Conservation (phyloP, 2,797 vertebrate genomes). For the Dromococcyx pavoninus region DNA sequence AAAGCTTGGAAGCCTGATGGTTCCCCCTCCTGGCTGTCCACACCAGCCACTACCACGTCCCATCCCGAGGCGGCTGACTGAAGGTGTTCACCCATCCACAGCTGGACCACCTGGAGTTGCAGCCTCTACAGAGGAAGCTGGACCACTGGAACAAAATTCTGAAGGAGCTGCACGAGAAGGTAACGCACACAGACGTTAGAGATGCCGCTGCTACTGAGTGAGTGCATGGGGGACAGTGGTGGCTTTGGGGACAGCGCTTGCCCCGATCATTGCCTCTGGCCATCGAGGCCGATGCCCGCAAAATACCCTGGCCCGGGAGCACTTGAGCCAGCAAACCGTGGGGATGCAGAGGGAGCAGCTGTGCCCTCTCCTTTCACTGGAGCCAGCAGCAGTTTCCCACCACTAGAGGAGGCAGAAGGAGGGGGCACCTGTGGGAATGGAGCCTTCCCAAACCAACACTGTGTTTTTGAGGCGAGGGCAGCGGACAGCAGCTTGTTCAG, state of each 20-base stretch:
- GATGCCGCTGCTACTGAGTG: conserved; percentile 83
- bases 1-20: not conserved
- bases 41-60: not conserved
- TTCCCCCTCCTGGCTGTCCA: not conserved
- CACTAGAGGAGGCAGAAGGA: too few species aligned
- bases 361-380: not conserved
- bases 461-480: too few species aligned
- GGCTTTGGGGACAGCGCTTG: accelerated
- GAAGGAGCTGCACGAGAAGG: conserved; percentile 74
- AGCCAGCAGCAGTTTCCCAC: not conserved
- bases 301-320: not conserved
- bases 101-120: conserved; percentile 86
- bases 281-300: accelerated
- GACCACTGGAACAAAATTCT: conserved; percentile 79
- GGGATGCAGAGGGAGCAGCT: not conserved
- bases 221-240: not conserved
- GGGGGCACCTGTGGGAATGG: not conserved
- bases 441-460: not conserved
- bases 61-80: not conserved
- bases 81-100: not conserved
- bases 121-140: conserved; percentile 81
- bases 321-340: accelerated
- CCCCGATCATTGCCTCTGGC: accelerated
- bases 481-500: too few species aligned
- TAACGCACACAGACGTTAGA: conserved; percentile 32